These are phyloP conservation scores for Nemoura dubitans DNA, from an alignment of 2,888 invertebrate genomes.

Conservation along the genomic window DNA sequence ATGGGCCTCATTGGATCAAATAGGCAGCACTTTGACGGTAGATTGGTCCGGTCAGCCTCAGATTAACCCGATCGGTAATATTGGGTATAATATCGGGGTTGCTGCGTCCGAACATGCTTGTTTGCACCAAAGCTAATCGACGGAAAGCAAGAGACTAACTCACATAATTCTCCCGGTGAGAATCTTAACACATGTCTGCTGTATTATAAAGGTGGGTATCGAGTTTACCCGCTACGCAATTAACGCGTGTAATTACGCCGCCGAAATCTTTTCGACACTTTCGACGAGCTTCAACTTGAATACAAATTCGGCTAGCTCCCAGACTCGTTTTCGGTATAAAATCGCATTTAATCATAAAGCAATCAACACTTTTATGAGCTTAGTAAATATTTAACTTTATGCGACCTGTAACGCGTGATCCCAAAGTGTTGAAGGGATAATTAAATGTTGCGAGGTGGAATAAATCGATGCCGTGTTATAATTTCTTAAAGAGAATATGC, in stretches of 20 bases:
- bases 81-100: not conserved
- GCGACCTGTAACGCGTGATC: slow-evolving; percentile 23
- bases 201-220: not conserved
- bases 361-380: slow-evolving; percentile 40
- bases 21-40: not conserved
- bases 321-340: slow-evolving; percentile 34
- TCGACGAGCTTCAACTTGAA: slow-evolving; percentile 25
- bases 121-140: not conserved
- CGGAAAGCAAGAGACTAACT: not conserved
- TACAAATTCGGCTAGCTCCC: not conserved
- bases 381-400: slow-evolving; percentile 42
- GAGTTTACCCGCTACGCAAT: slow-evolving; percentile 12
- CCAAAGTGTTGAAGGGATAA: slow-evolving; percentile 35
- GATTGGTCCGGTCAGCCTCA: not conserved
- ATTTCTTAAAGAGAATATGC: not conserved
- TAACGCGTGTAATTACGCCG: slow-evolving; percentile 28
- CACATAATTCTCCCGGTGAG: slow-evolving; percentile 3
- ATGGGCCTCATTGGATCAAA: not conserved
- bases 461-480: slow-evolving; percentile 13
- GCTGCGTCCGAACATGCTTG: not conserved
- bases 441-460: slow-evolving; percentile 34
- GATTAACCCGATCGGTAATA: not conserved
- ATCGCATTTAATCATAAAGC: slow-evolving; percentile 37
- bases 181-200: not conserved
- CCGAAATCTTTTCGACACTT: slow-evolving; percentile 24